Percentiles rank a stretch among this genome's conserved stretches.
These are phyloP conservation scores for Gibbula magus DNA, from an alignment of 2,888 invertebrate genomes.

Conservation along the genomic window DNA sequence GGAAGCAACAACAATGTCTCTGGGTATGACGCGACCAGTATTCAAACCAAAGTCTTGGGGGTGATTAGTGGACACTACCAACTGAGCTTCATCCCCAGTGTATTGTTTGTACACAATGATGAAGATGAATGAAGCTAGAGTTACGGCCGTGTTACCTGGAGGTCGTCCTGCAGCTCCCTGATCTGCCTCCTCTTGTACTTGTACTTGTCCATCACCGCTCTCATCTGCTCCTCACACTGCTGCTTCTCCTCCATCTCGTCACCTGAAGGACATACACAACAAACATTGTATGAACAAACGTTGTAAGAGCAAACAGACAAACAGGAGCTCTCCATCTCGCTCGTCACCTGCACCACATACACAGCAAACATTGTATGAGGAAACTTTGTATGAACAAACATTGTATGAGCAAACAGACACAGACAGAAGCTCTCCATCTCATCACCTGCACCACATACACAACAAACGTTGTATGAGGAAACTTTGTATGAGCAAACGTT, in stretches of 20 bases:
- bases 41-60: too few species aligned
- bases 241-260: slow-evolving; percentile 78
- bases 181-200: slow-evolving; percentile 74
- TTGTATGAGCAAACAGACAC: not conserved
- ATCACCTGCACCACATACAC: not conserved
- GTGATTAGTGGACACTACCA: too few species aligned
- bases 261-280: slow-evolving; percentile 42
- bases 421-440: not conserved
- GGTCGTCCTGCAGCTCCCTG: slow-evolving; percentile 72
- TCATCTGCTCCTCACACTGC: slow-evolving; percentile 77
- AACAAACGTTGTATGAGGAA: too few species aligned
- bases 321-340: not conserved
- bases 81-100: too few species aligned
- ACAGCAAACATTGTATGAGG: too few species aligned
- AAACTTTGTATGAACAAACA: too few species aligned
- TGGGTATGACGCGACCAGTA: too few species aligned
- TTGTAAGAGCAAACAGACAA: too few species aligned
- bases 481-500: too few species aligned
- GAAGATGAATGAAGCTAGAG: not conserved
- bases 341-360: not conserved
- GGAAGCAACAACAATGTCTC: too few species aligned
- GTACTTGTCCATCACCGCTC: slow-evolving; percentile 74
- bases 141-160: slow-evolving; percentile 53
- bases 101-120: too few species aligned
- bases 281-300: too few species aligned